phyloP scores from a whole-genome alignment of 2,888 invertebrate species.

The Cataglyphis livida region DNA sequence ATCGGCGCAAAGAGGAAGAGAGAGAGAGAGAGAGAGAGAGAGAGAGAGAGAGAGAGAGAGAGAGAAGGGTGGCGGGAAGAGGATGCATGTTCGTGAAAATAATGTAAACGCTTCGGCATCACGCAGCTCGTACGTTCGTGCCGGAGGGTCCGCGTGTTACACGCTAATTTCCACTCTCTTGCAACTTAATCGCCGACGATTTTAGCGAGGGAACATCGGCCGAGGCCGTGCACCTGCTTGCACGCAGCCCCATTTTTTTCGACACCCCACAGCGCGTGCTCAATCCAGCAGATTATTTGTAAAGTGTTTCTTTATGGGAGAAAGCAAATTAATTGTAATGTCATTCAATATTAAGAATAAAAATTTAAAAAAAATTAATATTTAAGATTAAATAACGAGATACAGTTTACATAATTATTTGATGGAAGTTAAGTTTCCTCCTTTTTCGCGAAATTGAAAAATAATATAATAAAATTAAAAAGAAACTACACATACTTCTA shows the following conservation, averaged over 20 bases:
- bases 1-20: neutral
- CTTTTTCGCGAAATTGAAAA: neutral
- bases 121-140: constrained; percentile 22
- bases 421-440: neutral
- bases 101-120: constrained; percentile 18
- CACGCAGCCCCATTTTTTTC: constrained; percentile 20
- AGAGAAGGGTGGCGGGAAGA: neutral
- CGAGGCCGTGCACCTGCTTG: constrained; percentile 38
- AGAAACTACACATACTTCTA: neutral
- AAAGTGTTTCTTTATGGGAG: neutral
- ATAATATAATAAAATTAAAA: neutral
- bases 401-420: neutral
- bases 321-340: neutral
- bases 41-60: neutral
- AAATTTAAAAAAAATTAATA: too few relatives aligned
- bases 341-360: too few relatives aligned
- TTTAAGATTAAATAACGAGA: neutral
- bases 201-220: constrained; percentile 1
- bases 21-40: neutral
- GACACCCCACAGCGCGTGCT: neutral
- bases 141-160: constrained; percentile 16
- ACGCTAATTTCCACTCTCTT: constrained; percentile 44
- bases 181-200: constrained; percentile 32
- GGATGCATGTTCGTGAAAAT: constrained; percentile 14
- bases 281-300: constrained; percentile 22